Percentiles rank a stretch among this genome's conserved stretches.
These are phyloP conservation scores for Calameuta idolon DNA, from an alignment of 2,888 invertebrate genomes.

Conservation along the genomic window DNA sequence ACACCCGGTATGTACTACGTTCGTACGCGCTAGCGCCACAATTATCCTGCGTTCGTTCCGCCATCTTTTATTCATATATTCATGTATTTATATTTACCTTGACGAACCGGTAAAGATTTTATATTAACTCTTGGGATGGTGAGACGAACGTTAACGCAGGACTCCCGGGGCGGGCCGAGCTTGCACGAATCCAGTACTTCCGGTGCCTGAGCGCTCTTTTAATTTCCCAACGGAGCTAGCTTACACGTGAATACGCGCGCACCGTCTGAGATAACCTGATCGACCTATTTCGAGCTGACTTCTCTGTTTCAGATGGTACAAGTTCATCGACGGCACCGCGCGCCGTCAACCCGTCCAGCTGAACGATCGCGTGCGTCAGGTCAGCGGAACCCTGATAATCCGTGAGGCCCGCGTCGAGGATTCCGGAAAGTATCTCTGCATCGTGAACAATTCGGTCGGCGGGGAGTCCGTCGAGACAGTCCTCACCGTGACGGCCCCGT, in stretches of 20 bases:
- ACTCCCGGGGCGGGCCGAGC: background rate
- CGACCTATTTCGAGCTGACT: background rate
- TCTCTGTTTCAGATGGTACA: conserved; percentile 89
- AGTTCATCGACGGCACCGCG: conserved; percentile 88
- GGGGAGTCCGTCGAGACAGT: conserved; percentile 94
- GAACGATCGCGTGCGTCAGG: conserved; percentile 90
- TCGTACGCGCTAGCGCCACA: background rate
- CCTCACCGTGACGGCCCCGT: conserved; percentile 90
- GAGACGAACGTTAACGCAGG: background rate
- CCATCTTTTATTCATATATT: background rate
- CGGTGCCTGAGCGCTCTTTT: background rate
- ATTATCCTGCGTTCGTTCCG: background rate
- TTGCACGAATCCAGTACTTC: background rate
- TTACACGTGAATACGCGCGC: background rate
- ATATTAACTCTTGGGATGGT: background rate
- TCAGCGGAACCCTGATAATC: conserved; percentile 93
- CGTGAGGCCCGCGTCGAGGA: conserved; percentile 92
- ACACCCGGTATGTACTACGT: background rate
- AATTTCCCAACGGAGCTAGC: background rate
- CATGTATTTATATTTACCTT: background rate
- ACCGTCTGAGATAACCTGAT: background rate
- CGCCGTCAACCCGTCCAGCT: conserved; percentile 90
- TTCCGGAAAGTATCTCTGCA: conserved; percentile 93
- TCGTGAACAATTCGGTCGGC: conserved; percentile 95
- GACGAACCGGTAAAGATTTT: too few species aligned